A percentile compares a stretch with the other conserved stretches of the same genome.
phyloP scores from a whole-genome alignment of 2,888 invertebrate species.

The Tetragonisca angustula region DNA sequence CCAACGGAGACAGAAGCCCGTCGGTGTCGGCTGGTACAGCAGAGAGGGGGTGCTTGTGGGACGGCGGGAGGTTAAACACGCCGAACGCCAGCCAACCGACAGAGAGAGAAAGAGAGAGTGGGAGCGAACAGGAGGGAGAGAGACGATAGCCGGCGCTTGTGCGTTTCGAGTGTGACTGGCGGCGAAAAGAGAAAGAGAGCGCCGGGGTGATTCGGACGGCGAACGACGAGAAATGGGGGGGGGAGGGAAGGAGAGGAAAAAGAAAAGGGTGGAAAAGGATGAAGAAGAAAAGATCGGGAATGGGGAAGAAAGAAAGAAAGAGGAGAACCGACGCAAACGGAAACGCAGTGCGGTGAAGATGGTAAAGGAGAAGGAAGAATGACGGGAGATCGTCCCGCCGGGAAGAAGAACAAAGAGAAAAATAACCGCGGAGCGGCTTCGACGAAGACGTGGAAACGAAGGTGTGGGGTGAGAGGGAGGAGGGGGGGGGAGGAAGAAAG shows the following conservation, averaged over 20 bases:
- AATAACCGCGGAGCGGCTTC: constrained; percentile 47
- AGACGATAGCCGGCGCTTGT: constrained; percentile 69
- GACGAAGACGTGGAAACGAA: constrained; percentile 54
- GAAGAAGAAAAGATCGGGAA: constrained; percentile 24
- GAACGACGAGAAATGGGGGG: constrained; percentile 37
- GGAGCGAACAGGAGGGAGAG: constrained; percentile 18
- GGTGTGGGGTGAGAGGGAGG: constrained; percentile 25
- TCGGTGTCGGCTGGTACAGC: constrained; percentile 19
- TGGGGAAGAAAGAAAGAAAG: constrained; percentile 38
- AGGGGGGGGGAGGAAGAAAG: constrained; percentile 34
- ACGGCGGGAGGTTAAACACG: constrained; percentile 68
- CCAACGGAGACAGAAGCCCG: constrained; percentile 61
- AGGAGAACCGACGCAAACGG: constrained; percentile 52
- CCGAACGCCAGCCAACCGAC: constrained; percentile 59
- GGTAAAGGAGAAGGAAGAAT: constrained; percentile 23
- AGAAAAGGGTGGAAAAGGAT: constrained; percentile 5
- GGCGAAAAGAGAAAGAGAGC: constrained; percentile 46
- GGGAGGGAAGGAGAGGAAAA: constrained; percentile 50
- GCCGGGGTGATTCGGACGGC: constrained; percentile 37
- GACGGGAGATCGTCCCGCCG: not conserved
- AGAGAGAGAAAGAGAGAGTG: constrained; percentile 42
- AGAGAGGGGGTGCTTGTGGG: constrained; percentile 51
- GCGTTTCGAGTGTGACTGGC: constrained; percentile 67
- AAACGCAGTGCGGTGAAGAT: constrained; percentile 2
- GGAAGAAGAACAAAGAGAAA: constrained; percentile 46